Conservation (phyloP, 2,888 invertebrate genomes). For the Cremastinae sp. region DNA sequence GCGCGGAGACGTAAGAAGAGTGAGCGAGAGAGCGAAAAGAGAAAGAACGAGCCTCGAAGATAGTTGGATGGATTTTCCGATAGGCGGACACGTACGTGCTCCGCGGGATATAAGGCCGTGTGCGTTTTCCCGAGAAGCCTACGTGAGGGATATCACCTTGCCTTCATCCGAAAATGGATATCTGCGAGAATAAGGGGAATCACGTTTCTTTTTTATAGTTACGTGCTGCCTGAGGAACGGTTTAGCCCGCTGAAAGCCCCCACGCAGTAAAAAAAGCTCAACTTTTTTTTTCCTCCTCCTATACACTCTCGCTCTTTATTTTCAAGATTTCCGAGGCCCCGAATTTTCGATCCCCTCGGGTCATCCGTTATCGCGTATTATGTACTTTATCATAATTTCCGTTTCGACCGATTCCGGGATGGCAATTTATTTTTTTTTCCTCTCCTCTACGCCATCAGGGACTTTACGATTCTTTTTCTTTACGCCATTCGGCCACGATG, state of each 20-base stretch:
- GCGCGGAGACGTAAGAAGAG: conserved; percentile 3
- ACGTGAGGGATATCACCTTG: conserved; percentile 38
- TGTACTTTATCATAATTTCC: conserved; percentile 48
- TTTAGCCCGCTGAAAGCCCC: conserved; percentile 16
- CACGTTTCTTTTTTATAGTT: conserved; percentile 32
- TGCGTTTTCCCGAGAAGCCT: conserved; percentile 19
- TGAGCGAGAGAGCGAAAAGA: conserved; percentile 11
- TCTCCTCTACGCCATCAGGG: too few relatives aligned
- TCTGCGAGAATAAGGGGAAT: conserved; percentile 6
- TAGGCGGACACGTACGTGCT: conserved; percentile 1
- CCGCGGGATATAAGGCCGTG: neutral
- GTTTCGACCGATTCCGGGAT: conserved; percentile 19
- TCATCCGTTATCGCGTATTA: conserved; percentile 45
- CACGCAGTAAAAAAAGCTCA: conserved; percentile 3
- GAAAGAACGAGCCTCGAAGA: neutral
- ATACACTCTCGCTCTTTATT: neutral
- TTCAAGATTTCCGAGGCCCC: conserved; percentile 6
- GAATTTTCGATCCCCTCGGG: conserved; percentile 24
- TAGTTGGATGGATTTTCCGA: conserved; percentile 41
- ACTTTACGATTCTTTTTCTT: neutral
- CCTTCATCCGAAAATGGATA: conserved; percentile 38
- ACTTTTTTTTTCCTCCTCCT: conserved; percentile 13
- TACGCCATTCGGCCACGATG: neutral
- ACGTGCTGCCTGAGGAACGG: neutral
- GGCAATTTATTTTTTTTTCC: conserved; percentile 15